A percentile compares a stretch with the other conserved stretches of the same genome.
Evolutionary conservation across 2,113 vertebrate genomes (phyloP).

Genomic region (Paedocypris sp.): DNA sequence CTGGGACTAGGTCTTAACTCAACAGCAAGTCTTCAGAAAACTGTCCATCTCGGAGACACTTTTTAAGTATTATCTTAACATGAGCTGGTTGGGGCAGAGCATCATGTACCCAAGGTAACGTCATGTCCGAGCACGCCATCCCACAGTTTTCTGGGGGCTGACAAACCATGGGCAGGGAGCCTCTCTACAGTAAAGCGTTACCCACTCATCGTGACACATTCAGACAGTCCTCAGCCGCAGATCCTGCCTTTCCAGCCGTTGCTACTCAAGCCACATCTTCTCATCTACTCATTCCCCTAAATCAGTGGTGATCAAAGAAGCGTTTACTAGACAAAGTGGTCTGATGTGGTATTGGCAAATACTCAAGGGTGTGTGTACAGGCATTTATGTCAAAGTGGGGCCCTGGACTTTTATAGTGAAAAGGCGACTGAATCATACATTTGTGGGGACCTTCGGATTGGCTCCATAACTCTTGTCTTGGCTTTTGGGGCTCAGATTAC

Average conservation of each 20-base stretch:
- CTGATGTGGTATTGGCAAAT: no score
- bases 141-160: constrained; percentile 93
- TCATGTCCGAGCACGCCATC: constrained; percentile 89
- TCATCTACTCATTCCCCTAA: not conserved
- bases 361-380: no score
- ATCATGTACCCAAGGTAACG: constrained; percentile 99
- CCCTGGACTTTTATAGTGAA: no score
- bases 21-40: no score
- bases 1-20: no score
- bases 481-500: no score
- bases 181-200: constrained; percentile 81
- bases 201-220: constrained; percentile 46
- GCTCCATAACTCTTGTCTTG: no score
- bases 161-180: constrained; percentile 76
- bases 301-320: not conserved
- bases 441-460: no score
- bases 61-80: constrained; percentile 52
- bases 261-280: constrained; percentile 50
- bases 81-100: constrained; percentile 97
- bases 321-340: no score
- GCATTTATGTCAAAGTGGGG: no score
- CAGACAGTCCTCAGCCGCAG: constrained; percentile 34
- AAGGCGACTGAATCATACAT: no score
- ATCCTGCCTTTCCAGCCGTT: constrained; percentile 18
- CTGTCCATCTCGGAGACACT: no score